These are phyloP conservation scores for Tetropium fuscum DNA, from an alignment of 2,888 invertebrate genomes.

Conservation along the genomic window DNA sequence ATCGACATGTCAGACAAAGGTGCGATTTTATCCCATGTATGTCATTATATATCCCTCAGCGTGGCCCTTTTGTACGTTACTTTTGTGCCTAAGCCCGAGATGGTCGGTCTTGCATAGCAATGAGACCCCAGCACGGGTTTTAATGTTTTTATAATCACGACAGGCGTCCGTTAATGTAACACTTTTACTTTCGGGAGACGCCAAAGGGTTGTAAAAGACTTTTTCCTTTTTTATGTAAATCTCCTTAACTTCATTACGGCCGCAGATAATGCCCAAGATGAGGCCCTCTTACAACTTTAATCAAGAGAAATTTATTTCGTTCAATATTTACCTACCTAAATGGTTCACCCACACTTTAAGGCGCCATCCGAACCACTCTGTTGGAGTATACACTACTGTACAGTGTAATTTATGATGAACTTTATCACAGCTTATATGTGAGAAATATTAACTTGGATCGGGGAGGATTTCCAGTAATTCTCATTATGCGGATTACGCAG, in stretches of 20 bases:
- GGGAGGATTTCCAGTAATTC: neutral
- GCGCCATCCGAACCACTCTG: too few species aligned
- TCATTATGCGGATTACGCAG: neutral
- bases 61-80: constrained; percentile 63
- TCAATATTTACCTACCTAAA: too few species aligned
- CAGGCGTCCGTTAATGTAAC: constrained; percentile 53
- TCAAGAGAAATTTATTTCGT: too few species aligned
- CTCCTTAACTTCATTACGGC: constrained; percentile 25
- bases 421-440: too few species aligned
- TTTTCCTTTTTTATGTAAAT: constrained; percentile 66
- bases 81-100: constrained; percentile 61
- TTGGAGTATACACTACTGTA: too few species aligned
- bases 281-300: too few species aligned
- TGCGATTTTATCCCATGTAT: constrained; percentile 60
- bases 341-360: too few species aligned
- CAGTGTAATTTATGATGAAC: too few species aligned
- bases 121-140: constrained; percentile 62
- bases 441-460: too few species aligned
- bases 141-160: constrained; percentile 67
- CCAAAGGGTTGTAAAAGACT: constrained; percentile 62
- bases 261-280: too few species aligned
- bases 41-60: constrained; percentile 61
- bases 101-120: constrained; percentile 65
- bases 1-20: constrained; percentile 58
- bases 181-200: constrained; percentile 61